phyloP scores from a whole-genome alignment of 2,888 invertebrate genomes.

The Laothoe populi region DNA sequence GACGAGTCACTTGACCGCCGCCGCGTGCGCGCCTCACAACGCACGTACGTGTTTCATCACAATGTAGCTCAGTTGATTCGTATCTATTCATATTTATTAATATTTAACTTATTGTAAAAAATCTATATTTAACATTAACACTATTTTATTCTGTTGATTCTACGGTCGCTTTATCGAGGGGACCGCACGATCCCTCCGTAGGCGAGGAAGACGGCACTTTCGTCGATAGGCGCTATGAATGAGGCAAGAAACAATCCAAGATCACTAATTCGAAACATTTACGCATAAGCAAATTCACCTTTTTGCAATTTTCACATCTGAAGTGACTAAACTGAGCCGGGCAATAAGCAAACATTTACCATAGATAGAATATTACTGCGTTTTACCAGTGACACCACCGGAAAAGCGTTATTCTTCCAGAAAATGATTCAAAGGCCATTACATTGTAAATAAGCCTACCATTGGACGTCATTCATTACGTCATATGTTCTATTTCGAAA shows the following conservation, averaged over 20 bases:
- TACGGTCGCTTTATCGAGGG: conserved; percentile 29
- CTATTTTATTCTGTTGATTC: conserved; percentile 44
- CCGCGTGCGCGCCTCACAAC: conserved; percentile 42
- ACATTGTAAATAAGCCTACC: conserved; percentile 16
- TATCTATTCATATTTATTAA: conserved; percentile 70
- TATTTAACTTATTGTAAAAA: conserved; percentile 79
- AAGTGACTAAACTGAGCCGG: not conserved
- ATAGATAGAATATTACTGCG: not conserved
- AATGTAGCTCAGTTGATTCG: conserved; percentile 83
- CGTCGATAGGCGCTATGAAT: conserved; percentile 12
- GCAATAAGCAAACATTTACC: conserved; percentile 16
- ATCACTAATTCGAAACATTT: conserved; percentile 6
- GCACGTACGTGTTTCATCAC: conserved; percentile 74
- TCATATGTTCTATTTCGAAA: conserved; percentile 2
- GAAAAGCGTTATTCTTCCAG: conserved; percentile 9
- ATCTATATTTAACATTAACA: conserved; percentile 72
- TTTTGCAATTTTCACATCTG: conserved; percentile 3
- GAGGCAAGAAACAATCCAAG: conserved; percentile 2
- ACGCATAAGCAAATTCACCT: not conserved
- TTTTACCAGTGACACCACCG: conserved; percentile 10
- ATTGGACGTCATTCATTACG: conserved; percentile 7
- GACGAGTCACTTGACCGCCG: conserved; percentile 38
- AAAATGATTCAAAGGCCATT: conserved; percentile 12
- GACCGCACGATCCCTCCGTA: conserved; percentile 43
- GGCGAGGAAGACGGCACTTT: conserved; percentile 20